phyloP scores from a whole-genome alignment of 2,888 invertebrate genomes.

The Thecocarcelia acutangulata region DNA sequence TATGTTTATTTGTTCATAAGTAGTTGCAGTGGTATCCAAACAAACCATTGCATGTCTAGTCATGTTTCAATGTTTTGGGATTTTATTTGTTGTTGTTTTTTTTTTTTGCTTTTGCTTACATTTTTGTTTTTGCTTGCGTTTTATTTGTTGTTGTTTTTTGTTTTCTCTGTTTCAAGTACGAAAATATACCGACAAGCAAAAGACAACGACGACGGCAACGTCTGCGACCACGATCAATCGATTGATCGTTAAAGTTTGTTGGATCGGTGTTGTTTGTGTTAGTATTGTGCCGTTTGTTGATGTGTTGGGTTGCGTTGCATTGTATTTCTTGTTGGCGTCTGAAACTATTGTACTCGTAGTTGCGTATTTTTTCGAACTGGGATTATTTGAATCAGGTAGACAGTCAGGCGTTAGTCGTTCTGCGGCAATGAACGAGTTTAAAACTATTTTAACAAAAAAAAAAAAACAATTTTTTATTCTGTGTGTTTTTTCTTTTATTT shows the following conservation, averaged over 20 bases:
- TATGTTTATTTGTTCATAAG: background rate
- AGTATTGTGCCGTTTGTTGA: slow-evolving; percentile 27
- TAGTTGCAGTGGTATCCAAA: slow-evolving; percentile 1
- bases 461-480: background rate
- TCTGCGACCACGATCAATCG: slow-evolving; percentile 43
- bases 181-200: slow-evolving; percentile 48
- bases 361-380: slow-evolving; percentile 69
- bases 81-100: slow-evolving; percentile 29
- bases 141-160: slow-evolving; percentile 25
- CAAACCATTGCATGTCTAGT: slow-evolving; percentile 45
- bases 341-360: slow-evolving; percentile 41
- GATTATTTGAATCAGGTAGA: slow-evolving; percentile 81
- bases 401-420: slow-evolving; percentile 82
- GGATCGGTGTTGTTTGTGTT: slow-evolving; percentile 6
- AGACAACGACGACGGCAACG: slow-evolving; percentile 39
- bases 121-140: slow-evolving; percentile 30
- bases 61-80: slow-evolving; percentile 46
- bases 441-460: slow-evolving; percentile 75
- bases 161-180: slow-evolving; percentile 37
- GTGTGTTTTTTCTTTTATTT: background rate
- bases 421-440: slow-evolving; percentile 82
- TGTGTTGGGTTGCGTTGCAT: slow-evolving; percentile 35
- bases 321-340: slow-evolving; percentile 30
- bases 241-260: slow-evolving; percentile 47
- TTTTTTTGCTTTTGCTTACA: slow-evolving; percentile 2